Evolutionary conservation across 2,113 vertebrate species (phyloP).

Genomic region (Oostethus manadensis): DNA sequence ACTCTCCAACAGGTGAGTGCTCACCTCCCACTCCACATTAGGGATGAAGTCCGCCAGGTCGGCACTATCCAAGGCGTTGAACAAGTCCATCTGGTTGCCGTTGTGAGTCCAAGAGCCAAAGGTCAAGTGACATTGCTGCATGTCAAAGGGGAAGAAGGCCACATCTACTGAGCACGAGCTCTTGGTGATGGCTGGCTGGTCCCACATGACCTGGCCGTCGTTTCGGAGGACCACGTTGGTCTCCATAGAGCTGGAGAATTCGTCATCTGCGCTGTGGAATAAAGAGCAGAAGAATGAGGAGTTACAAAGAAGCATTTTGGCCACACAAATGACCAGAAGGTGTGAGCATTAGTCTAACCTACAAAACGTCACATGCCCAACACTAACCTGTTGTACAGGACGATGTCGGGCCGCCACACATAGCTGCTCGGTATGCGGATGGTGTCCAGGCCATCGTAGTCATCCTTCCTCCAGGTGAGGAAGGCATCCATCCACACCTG

Average conservation of each 20-base stretch:
- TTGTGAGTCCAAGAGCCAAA: slow-evolving; percentile 93
- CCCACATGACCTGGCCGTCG: slow-evolving; percentile 82
- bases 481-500: slow-evolving; percentile 86
- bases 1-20: neutral
- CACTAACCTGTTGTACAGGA: slow-evolving; percentile 87
- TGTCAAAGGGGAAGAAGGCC: slow-evolving; percentile 88
- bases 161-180: slow-evolving; percentile 91
- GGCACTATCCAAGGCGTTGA: slow-evolving; percentile 66
- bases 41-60: slow-evolving; percentile 83
- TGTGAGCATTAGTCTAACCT: neutral
- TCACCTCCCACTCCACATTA: slow-evolving; percentile 80
- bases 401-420: slow-evolving; percentile 86
- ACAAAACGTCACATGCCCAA: no score
- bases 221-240: slow-evolving; percentile 84
- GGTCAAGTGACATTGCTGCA: slow-evolving; percentile 81
- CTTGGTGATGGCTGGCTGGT: slow-evolving; percentile 86
- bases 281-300: neutral
- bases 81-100: slow-evolving; percentile 85
- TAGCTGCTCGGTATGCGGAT: slow-evolving; percentile 86
- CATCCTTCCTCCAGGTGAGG: slow-evolving; percentile 80
- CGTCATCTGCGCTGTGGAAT: slow-evolving; percentile 74
- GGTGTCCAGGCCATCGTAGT: slow-evolving; percentile 82
- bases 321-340: no score
- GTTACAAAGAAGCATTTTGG: no score
- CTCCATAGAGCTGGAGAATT: slow-evolving; percentile 79